A percentile compares a stretch with the other conserved stretches of the same genome.
Conservation (phyloP, 2,113 vertebrate genomes). For the Oncorhynchus keta region DNA sequence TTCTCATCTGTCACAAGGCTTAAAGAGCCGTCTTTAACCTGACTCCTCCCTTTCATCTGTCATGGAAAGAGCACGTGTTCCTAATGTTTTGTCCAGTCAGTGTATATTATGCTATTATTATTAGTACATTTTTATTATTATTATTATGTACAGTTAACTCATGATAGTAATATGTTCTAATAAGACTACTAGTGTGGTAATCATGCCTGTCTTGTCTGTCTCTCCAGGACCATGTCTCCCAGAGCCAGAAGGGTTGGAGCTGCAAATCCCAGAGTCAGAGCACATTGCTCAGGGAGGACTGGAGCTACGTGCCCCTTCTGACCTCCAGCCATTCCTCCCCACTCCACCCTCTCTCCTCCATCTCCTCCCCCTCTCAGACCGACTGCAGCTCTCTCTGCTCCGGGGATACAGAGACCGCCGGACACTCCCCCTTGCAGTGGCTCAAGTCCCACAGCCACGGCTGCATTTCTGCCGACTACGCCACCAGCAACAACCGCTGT, state of each 20-base stretch:
- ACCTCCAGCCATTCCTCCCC: conserved; percentile 42
- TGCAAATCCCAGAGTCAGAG: conserved; percentile 52
- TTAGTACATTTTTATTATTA: no score
- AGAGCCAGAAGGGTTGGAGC: conserved; percentile 11
- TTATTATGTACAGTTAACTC: no score
- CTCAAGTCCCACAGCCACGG: conserved; percentile 58
- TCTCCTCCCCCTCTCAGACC: conserved; percentile 62
- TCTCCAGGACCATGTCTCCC: conserved; percentile 58
- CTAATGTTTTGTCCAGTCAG: no score
- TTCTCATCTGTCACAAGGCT: no score
- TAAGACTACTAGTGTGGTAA: no score
- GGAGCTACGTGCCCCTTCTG: conserved; percentile 62
- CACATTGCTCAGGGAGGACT: conserved; percentile 56
- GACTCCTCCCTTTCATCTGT: no score
- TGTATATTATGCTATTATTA: no score
- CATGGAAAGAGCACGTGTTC: no score
- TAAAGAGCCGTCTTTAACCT: no score
- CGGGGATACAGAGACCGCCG: conserved; percentile 61
- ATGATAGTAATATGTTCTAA: no score
- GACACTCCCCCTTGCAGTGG: conserved; percentile 38
- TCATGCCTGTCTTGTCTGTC: conserved; percentile 15
- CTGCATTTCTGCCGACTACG: conserved; percentile 34
- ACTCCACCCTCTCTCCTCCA: conserved; percentile 52
- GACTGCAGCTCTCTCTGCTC: conserved; percentile 75
- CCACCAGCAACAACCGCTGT: no score